These are phyloP conservation scores for Jaculus jaculus DNA, from an alignment of 2,113 vertebrate species.

Conservation along the genomic window DNA sequence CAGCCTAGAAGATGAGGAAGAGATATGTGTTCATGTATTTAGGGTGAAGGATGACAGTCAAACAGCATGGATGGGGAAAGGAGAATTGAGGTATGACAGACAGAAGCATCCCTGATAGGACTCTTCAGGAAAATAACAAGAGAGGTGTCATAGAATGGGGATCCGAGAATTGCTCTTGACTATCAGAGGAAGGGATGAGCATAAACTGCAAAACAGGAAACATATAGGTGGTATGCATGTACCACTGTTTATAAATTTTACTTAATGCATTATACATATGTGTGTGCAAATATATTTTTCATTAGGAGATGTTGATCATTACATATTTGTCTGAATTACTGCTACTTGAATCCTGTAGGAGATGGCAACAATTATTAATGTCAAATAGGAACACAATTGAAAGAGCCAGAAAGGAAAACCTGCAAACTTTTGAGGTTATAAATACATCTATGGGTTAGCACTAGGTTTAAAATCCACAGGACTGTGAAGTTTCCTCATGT, in stretches of 20 bases:
- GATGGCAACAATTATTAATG: not conserved
- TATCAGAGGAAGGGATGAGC: not conserved
- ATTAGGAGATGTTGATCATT: not conserved
- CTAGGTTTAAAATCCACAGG: not conserved
- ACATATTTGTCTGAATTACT: not conserved
- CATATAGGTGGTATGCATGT: not conserved
- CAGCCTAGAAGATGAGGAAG: not conserved
- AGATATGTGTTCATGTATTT: not conserved
- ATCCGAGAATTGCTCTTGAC: not conserved
- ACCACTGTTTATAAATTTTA: not conserved
- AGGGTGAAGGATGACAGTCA: not conserved
- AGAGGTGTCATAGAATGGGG: not conserved
- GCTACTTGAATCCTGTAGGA: not conserved
- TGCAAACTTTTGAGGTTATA: not conserved
- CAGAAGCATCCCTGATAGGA: not conserved
- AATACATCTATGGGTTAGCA: not conserved
- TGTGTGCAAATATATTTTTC: not conserved
- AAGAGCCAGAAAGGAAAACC: not conserved
- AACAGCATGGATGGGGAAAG: too few species aligned
- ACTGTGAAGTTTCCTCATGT: not conserved
- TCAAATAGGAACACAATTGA: not conserved
- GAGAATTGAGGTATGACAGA: not conserved
- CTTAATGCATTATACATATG: not conserved
- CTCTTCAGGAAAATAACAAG: not conserved
- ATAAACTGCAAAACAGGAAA: not conserved